Conservation (phyloP, 1,140 invertebrate species). For the Cherax quadricarinatus region DNA sequence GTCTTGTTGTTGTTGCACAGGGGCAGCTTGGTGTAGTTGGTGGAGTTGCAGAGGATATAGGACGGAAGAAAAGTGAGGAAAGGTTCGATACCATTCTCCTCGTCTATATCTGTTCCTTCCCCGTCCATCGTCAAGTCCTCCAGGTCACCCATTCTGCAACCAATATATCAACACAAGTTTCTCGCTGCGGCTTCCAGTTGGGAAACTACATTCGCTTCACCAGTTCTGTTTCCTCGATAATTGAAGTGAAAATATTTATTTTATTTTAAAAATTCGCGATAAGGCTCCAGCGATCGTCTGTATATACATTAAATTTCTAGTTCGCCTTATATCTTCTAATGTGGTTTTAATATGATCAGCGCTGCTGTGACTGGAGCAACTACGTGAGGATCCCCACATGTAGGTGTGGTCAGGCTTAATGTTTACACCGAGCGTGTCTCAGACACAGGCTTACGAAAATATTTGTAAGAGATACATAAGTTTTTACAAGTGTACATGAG, state of each 20-base stretch:
- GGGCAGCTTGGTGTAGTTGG: conserved; percentile 57
- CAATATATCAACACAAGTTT: not conserved
- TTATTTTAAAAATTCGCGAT: no score
- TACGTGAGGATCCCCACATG: no score
- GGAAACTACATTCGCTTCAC: no score
- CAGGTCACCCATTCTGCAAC: not conserved
- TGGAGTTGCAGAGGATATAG: conserved; percentile 57
- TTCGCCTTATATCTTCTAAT: not conserved
- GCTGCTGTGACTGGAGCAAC: no score
- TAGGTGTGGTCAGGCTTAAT: no score
- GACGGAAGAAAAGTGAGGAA: conserved; percentile 49
- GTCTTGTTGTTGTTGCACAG: conserved; percentile 49
- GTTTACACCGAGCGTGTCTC: no score
- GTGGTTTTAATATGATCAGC: not conserved
- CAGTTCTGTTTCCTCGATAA: not conserved
- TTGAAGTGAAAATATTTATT: not conserved
- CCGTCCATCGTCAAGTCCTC: conserved; percentile 4
- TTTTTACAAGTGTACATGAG: no score
- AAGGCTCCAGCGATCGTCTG: not conserved
- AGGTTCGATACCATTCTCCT: conserved; percentile 34
- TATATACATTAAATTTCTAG: not conserved
- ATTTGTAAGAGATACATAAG: no score
- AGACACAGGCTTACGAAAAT: no score
- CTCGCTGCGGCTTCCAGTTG: not conserved
- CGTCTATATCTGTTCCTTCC: not conserved